phyloP scores from a whole-genome alignment of 2,113 vertebrate genomes.

The Puma concolor region DNA sequence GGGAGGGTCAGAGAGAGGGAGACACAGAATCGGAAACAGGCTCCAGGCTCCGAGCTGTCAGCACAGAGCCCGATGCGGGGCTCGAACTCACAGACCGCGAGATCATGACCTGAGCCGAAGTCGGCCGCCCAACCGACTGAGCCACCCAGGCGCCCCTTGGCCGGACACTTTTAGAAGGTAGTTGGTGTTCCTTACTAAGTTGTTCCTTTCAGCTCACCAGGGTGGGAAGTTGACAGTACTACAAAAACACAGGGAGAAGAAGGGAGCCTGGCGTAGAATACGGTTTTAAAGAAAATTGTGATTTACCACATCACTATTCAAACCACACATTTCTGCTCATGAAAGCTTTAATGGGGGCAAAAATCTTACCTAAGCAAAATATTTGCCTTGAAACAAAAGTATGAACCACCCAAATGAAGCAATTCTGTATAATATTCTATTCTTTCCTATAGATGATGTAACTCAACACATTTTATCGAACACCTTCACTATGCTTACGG shows the following conservation, averaged over 20 bases:
- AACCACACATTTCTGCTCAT: background rate
- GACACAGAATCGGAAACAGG: too few species aligned
- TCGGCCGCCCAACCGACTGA: too few species aligned
- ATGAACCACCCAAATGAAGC: constrained; percentile 31
- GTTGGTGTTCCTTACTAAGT: background rate
- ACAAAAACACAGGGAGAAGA: background rate
- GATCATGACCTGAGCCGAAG: too few species aligned
- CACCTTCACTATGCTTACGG: background rate
- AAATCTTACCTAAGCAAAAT: constrained; percentile 50
- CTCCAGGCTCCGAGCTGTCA: too few species aligned
- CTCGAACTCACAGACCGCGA: too few species aligned
- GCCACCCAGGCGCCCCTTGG: too few species aligned
- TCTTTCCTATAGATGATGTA: background rate
- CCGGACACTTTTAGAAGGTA: background rate
- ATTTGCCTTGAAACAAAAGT: constrained; percentile 63
- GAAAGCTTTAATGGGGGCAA: constrained; percentile 40
- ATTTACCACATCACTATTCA: constrained; percentile 49
- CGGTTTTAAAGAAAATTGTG: constrained; percentile 27
- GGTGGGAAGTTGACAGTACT: background rate
- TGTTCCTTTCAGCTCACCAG: background rate
- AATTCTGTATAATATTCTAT: constrained; percentile 42
- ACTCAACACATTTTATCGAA: constrained; percentile 18
- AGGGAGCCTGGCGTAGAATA: background rate
- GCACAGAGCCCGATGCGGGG: too few species aligned
- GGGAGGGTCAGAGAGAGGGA: too few species aligned